phyloP scores from a whole-genome alignment of 2,797 vertebrate genomes.

The Forpus xanthops region DNA sequence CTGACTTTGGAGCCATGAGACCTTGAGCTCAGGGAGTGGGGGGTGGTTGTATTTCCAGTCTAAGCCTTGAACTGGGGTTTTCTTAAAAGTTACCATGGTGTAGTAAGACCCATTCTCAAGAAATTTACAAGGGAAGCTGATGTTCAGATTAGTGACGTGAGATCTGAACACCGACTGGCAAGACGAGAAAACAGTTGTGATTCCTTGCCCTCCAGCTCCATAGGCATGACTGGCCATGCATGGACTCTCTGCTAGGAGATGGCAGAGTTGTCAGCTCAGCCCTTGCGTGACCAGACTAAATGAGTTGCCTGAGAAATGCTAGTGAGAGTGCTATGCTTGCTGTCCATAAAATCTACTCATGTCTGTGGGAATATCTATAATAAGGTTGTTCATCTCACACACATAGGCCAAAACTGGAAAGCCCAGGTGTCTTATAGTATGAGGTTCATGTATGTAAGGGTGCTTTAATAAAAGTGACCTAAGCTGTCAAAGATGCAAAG shows the following conservation, averaged over 20 bases:
- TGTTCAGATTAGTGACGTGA: neutral
- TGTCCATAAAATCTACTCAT: neutral
- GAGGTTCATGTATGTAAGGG: neutral
- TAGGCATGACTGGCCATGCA: neutral
- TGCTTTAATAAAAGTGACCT: neutral
- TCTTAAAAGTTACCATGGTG: neutral
- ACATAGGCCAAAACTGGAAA: neutral
- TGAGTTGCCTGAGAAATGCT: neutral
- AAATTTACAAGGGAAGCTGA: neutral
- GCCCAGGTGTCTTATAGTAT: neutral
- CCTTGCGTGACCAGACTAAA: neutral
- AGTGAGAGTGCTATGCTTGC: neutral
- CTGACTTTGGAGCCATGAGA: constrained; percentile 3
- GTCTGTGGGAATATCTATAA: neutral
- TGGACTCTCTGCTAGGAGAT: neutral
- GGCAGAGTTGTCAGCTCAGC: neutral
- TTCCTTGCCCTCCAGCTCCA: neutral
- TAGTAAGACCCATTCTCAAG: neutral
- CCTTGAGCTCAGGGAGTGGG: neutral
- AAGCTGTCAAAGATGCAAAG: neutral
- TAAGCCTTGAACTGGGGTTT: constrained; percentile 1
- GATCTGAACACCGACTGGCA: neutral
- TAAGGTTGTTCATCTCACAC: neutral
- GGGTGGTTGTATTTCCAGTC: neutral
- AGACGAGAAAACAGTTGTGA: neutral